Base-by-base conservation (phyloP, 2,113 vertebrate genomes). In the Gallinago paraguaiae region DNA sequence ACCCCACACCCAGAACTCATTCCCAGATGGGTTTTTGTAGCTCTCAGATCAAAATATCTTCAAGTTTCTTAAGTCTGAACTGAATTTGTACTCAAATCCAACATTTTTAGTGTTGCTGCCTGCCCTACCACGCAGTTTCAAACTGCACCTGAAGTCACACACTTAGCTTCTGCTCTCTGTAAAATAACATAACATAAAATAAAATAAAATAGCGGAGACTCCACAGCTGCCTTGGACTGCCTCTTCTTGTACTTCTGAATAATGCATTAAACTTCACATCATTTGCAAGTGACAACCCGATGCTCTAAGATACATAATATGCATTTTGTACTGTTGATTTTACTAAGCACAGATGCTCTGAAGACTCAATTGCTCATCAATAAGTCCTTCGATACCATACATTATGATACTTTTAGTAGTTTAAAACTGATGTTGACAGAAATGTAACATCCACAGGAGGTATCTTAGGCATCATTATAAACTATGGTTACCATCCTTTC, bases 11-110 rank as follows among this genome's bases (percentile, higher is more conserved):
- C 65, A 56, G 86, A 96, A 95, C 56, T 93, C 27, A 77, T 84
- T 96, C 92, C 70, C 86, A 68, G 86, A 76, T 92, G 89, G 68
- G 48, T 23, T 94, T 86, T 90, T 91, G 70, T 59, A 94, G 81
- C 65, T 94, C 88, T 95, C 61, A 94, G 82, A 97, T 96, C 85
- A 97, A 97, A 96, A 95, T 90, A 94, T n/a, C 69, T 93, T 92
- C 64, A 69, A 70, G 53, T 95, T 96, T 84, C 94, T 95, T 90
- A 97, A 80, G 27, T 69, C 43, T 81, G 83, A 69, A 92, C 48
- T 88, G 84, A 95, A 94, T 96, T 96, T 48, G 24, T 86, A 86
- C 76, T 91, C 45, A 82, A 68, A 95, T 72, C 46, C 76, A 95
- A 65, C 74, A 57, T 59, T 82, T 90, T 74, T 54, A 64, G 57